Conservation (phyloP, 2,113 vertebrate genomes). For the Hippocampus mohnikei region DNA sequence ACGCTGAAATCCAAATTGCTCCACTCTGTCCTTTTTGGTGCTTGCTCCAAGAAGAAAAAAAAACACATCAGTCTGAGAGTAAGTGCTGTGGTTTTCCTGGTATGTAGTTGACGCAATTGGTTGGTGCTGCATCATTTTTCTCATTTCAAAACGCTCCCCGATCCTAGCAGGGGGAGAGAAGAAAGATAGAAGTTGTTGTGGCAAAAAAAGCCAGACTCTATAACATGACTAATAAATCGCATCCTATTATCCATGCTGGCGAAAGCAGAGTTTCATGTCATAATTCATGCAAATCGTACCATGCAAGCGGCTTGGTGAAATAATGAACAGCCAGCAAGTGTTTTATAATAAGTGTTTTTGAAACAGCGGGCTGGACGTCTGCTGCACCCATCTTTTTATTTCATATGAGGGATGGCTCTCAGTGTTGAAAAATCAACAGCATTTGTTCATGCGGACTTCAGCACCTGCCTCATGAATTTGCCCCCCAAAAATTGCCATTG, state of each 20-base stretch:
- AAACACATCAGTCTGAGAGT: background rate
- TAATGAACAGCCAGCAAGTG: slow-evolving; percentile 31
- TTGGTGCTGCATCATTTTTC: background rate
- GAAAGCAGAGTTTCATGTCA: slow-evolving; percentile 36
- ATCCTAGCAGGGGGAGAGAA: slow-evolving; percentile 11
- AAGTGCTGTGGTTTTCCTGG: background rate
- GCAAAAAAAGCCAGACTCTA: slow-evolving; percentile 24
- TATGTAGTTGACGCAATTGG: background rate
- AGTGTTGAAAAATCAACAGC: background rate
- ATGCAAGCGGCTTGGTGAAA: slow-evolving; percentile 32
- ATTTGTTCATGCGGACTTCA: background rate
- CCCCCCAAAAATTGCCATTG: background rate
- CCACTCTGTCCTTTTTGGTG: background rate
- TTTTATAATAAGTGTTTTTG: slow-evolving; percentile 25
- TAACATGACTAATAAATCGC: slow-evolving; percentile 47
- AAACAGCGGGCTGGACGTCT: slow-evolving; percentile 4
- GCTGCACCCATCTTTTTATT: slow-evolving; percentile 1
- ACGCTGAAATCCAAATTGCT: background rate
- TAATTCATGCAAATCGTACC: slow-evolving; percentile 56
- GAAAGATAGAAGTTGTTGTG: slow-evolving; percentile 9
- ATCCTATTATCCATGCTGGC: slow-evolving; percentile 37
- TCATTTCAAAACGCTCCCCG: background rate
- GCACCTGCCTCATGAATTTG: background rate
- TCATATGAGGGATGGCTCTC: background rate
- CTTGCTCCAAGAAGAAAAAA: background rate